These are phyloP conservation scores for Falco berigora DNA, from an alignment of 2,797 vertebrate species.

Conservation along the genomic window DNA sequence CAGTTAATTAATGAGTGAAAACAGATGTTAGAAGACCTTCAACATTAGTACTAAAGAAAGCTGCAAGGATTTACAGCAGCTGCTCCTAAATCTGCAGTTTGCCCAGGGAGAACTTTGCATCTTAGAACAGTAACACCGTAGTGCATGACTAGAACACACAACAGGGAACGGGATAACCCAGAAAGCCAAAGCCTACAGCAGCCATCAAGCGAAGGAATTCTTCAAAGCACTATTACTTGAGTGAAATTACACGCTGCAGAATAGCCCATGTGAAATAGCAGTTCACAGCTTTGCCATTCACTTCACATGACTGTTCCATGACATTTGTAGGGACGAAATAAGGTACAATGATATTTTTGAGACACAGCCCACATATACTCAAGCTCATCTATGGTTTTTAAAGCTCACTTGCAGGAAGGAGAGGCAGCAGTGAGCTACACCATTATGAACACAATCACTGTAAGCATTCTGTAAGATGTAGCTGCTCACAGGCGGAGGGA, in stretches of 20 bases:
- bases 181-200: not conserved
- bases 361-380: not conserved
- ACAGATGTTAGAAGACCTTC: not conserved
- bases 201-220: not conserved
- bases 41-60: not conserved
- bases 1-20: not conserved
- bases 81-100: not conserved
- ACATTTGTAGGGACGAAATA: not conserved
- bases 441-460: not conserved
- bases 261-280: accelerated
- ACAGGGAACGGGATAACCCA: not conserved
- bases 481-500: not conserved
- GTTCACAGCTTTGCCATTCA: not conserved
- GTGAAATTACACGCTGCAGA: not conserved
- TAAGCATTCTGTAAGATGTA: not conserved
- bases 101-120: not conserved
- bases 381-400: not conserved
- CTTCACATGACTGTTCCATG: not conserved
- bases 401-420: not conserved
- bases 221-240: not conserved
- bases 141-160: not conserved
- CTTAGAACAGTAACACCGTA: not conserved
- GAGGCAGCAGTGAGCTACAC: not conserved
- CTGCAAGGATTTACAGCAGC: not conserved
- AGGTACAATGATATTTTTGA: not conserved